Conservation (phyloP, 2,888 invertebrate species). For the Conops quadrifasciatus region DNA sequence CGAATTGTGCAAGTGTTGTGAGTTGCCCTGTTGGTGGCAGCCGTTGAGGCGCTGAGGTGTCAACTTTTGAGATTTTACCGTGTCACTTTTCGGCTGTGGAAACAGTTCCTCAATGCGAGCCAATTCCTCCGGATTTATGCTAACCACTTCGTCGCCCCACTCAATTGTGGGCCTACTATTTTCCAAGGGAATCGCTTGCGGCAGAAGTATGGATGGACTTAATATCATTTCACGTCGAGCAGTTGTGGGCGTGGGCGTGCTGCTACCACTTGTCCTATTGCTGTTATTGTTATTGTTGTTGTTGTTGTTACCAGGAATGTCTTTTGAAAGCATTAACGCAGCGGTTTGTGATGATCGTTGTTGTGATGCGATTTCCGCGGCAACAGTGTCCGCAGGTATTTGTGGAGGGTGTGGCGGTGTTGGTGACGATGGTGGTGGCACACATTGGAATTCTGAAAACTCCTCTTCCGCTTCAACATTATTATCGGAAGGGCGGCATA, state of each 20-base stretch:
- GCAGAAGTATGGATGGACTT: constrained; percentile 60
- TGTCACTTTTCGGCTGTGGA: constrained; percentile 52
- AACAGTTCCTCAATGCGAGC: constrained; percentile 64
- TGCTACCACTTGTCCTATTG: constrained; percentile 46
- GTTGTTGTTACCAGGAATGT: constrained; percentile 25
- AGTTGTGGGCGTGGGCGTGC: constrained; percentile 51
- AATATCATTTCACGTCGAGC: constrained; percentile 60
- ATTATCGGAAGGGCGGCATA: not conserved
- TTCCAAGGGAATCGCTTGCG: constrained; percentile 57
- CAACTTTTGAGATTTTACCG: constrained; percentile 38
- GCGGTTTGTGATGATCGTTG: constrained; percentile 33
- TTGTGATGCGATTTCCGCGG: not conserved
- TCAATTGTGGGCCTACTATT: constrained; percentile 64
- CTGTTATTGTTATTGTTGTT: not conserved
- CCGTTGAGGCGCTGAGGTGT: constrained; percentile 42
- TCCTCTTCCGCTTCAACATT: constrained; percentile 62
- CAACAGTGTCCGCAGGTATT: not conserved
- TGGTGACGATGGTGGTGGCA: constrained; percentile 52
- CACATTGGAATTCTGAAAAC: constrained; percentile 67
- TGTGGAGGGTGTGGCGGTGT: constrained; percentile 17
- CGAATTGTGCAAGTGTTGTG: constrained; percentile 44
- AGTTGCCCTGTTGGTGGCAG: constrained; percentile 27
- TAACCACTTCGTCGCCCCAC: constrained; percentile 67
- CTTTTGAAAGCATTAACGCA: constrained; percentile 42
- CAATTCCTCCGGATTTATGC: constrained; percentile 63